Base-by-base conservation (phyloP, 2,797 vertebrate species). In the Macrochelys suwanniensis region DNA sequence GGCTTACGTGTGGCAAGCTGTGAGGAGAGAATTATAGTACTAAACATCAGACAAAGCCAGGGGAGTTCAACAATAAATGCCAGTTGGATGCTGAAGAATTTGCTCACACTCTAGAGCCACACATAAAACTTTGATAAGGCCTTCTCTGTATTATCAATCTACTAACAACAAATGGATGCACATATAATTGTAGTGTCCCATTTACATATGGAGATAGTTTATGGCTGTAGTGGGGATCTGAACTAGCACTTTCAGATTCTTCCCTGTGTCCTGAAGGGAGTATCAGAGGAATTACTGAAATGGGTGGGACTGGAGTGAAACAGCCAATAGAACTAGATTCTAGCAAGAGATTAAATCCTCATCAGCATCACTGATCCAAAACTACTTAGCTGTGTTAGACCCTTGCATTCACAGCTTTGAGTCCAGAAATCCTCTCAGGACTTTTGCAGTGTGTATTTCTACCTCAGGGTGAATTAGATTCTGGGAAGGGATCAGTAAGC, bases 281-380 rank as follows among this genome's bases (percentile, higher is more conserved):
- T 16, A 61, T 16, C 59, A 61, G 59, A 61, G 28, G 12, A 88
- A 85, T 49, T 78, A 56, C 25, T 91, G 51, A 82, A 91, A 88
- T 0, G 1, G 78, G 50, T 31, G 81, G 77, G 57, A 76, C 53
- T 54, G 53, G 4, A 25, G 13, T 33, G 28, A 61, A 33, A 33
- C 59, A 33, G 59, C 13, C 59, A 12, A 61, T 1, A 8, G 21
- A 51, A 47, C 50, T 9, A 15, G 56, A 11, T n/a, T 88, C 68
- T 31, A 71, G 51, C 5, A 51, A 26, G 17, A 57, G 11, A 78
- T 53, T 71, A 85, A 79, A 91, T 79, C 5, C 25, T 42, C 42
- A 74, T 2, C 53, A 42, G 61, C 51, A 49, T 74, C 74, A 28
- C n/a, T 81, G 26, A 83, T 80, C 42, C 54, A 80, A 89, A 47